A percentile compares a stretch with the other conserved stretches of the same genome.
Conservation (phyloP, 2,888 invertebrate species). For the Bombyx huttoni region DNA sequence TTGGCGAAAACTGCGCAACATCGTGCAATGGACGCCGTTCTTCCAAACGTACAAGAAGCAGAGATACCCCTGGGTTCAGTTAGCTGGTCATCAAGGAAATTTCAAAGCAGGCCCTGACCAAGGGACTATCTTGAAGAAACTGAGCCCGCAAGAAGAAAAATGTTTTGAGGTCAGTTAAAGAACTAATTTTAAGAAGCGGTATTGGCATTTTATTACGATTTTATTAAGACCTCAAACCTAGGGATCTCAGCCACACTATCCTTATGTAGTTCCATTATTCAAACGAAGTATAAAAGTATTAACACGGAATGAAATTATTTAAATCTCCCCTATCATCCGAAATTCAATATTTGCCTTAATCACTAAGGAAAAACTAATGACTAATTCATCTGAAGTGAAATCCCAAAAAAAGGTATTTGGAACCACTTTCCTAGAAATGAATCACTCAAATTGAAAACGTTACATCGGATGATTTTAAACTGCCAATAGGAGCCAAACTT, state of each 20-base stretch:
- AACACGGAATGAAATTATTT: too few relatives aligned
- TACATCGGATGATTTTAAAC: background rate
- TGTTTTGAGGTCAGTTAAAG: slow-evolving; percentile 78
- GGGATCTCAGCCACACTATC: too few relatives aligned
- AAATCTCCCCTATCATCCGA: too few relatives aligned
- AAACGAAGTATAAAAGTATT: too few relatives aligned
- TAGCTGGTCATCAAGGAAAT: slow-evolving; percentile 96
- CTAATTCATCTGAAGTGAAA: background rate
- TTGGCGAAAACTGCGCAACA: slow-evolving; percentile 94
- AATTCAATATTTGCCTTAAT: too few relatives aligned
- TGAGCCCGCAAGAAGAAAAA: slow-evolving; percentile 90
- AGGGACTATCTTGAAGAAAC: slow-evolving; percentile 94
- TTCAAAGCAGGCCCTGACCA: slow-evolving; percentile 94
- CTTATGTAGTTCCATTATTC: too few relatives aligned
- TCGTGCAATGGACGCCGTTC: slow-evolving; percentile 97
- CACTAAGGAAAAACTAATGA: background rate
- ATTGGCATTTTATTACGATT: too few relatives aligned
- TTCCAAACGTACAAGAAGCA: slow-evolving; percentile 97
- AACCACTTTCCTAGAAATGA: background rate
- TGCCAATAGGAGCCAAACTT: background rate
- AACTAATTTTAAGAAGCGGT: too few relatives aligned
- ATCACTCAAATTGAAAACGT: background rate
- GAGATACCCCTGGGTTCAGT: slow-evolving; percentile 96
- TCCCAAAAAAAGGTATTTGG: background rate
- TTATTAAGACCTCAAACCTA: too few relatives aligned